These are phyloP conservation scores for Tridacna gigas DNA, from an alignment of 2,888 invertebrate species.

Conservation along the genomic window DNA sequence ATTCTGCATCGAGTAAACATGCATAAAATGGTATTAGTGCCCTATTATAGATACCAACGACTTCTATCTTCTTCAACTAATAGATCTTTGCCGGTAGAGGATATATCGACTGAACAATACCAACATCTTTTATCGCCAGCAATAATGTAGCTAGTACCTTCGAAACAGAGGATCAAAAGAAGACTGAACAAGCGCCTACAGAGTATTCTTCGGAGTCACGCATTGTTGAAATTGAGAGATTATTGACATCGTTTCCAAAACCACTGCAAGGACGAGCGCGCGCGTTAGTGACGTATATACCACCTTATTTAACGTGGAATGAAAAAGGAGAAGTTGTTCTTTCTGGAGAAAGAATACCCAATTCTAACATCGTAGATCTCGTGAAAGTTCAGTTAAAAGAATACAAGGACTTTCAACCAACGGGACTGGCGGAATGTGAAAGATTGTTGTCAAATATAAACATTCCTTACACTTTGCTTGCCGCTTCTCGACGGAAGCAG, in stretches of 20 bases:
- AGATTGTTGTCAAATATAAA: slow-evolving; percentile 14
- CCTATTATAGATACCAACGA: slow-evolving; percentile 25
- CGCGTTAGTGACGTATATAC: slow-evolving; percentile 4
- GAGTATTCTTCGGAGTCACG: not conserved
- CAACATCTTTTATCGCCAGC: too few relatives aligned
- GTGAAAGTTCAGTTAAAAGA: slow-evolving; percentile 23
- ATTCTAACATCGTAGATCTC: too few relatives aligned
- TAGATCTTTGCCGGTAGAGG: too few relatives aligned
- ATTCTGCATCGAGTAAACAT: slow-evolving; percentile 1
- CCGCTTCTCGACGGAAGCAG: slow-evolving; percentile 18
- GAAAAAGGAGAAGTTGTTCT: slow-evolving; percentile 29
- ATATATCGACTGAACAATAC: too few relatives aligned
- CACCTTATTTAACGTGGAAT: slow-evolving; percentile 25
- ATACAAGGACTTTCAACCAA: slow-evolving; percentile 26
- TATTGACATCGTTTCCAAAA: slow-evolving; percentile 11
- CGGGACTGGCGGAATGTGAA: slow-evolving; percentile 16
- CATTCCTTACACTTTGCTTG: slow-evolving; percentile 22
- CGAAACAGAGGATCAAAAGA: not conserved
- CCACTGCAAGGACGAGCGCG: slow-evolving; percentile 13
- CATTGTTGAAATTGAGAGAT: slow-evolving; percentile 17
- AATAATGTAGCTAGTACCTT: not conserved
- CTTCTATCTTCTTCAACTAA: too few relatives aligned
- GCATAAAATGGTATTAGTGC: slow-evolving; percentile 28
- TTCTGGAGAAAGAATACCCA: slow-evolving; percentile 12
- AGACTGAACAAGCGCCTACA: not conserved